Percentiles rank a stretch among this genome's conserved stretches.
Evolutionary conservation across 1,140 invertebrate species (phyloP).

Genomic region (Microplitis mediator): DNA sequence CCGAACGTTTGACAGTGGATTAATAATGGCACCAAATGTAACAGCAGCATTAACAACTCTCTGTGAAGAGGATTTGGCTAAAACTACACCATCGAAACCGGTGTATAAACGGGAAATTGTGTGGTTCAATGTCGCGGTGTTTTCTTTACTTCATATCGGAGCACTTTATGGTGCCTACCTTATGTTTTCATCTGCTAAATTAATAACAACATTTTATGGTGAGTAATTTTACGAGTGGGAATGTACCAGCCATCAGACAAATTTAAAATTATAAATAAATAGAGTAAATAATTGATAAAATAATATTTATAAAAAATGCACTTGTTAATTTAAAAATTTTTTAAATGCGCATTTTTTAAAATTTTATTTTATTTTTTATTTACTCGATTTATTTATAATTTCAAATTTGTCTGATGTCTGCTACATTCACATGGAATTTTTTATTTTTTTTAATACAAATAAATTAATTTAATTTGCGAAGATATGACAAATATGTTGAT

Average conservation of each 20-base stretch:
- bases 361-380: too few species aligned
- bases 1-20: neutral
- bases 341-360: neutral
- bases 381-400: too few species aligned
- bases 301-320: too few species aligned
- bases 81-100: slow-evolving; percentile 58
- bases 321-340: too few species aligned
- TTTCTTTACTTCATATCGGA: slow-evolving; percentile 82
- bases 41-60: slow-evolving; percentile 67
- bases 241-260: too few species aligned
- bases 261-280: too few species aligned
- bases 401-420: too few species aligned
- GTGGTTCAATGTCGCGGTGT: slow-evolving; percentile 91
- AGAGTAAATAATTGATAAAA: too few species aligned
- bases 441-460: too few species aligned
- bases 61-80: slow-evolving; percentile 68
- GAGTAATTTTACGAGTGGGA: too few species aligned
- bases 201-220: slow-evolving; percentile 79
- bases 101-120: slow-evolving; percentile 71
- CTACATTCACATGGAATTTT: too few species aligned
- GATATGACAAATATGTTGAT: neutral
- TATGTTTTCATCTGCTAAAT: slow-evolving; percentile 78
- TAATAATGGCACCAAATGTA: slow-evolving; percentile 68
- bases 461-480: neutral
- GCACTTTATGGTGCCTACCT: slow-evolving; percentile 87